Evolutionary conservation across 2,113 vertebrate species (phyloP), one percentile per base, ranked within the genome.

Genomic region (Macrotis lagotis): DNA sequence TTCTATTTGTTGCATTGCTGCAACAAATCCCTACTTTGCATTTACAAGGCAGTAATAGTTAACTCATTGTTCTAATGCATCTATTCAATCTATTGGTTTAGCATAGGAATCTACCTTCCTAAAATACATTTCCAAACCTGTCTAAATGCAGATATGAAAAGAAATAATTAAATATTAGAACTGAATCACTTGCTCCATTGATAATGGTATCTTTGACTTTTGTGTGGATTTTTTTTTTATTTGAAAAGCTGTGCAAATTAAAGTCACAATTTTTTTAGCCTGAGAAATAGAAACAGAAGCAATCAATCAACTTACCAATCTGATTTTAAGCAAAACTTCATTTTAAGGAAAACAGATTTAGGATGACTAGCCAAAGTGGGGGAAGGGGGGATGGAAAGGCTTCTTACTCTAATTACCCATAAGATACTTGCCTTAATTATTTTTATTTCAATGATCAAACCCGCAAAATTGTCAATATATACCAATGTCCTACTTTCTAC

Each of bases 301-400:
- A 91, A 95, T 92, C 9, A 49, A 88, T 96, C 66, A 44, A 83
- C 19, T n/a, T 83, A 83, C 66, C 66, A 83, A 83, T 83, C 66
- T 83, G 66, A 83, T 83, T 44, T 83, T 44, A 83, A 83, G 66
- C n/a, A 83, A 83, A 83, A 44, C 66, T 53, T 94, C 74, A 94
- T 93, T 51, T 25, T 66, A 95, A 50, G 66, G 25, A 97, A 96
- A 97, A 95, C 55, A 48, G 9, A 91, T 94, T 88, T n/a, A 52
- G n/a, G 49, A 16, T 83, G 92, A 47, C 31, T 51, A 95, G 5
- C 91, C 51, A 93, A 93, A n/a, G 9, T 59, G 74, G 51, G 96
- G 22, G 88, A 50, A 95, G 22, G 37, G n/a, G 5, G 92, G 48
- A 83, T 14, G 37, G 89, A 91, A 91, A 48, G n/a, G 91, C 88